Conservation (phyloP, 2,797 vertebrate genomes). For the Pantherophis alleghaniensis region DNA sequence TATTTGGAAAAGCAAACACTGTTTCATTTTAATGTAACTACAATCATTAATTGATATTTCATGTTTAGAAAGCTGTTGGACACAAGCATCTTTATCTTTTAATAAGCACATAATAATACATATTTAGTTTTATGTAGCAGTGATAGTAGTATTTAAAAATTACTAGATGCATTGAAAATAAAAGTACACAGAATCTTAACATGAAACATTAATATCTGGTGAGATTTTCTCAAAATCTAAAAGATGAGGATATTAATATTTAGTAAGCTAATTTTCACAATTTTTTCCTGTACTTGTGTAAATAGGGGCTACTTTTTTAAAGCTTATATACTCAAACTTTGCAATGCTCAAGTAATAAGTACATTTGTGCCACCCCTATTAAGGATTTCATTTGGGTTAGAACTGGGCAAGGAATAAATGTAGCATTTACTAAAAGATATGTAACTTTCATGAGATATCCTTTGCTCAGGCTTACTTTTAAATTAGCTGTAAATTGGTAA, state of each 20-base stretch:
- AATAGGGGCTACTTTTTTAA: background rate
- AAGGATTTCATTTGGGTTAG: background rate
- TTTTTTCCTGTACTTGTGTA: conserved; percentile 57
- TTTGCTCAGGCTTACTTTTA: background rate
- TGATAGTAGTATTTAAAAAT: conserved; percentile 50
- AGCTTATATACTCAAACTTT: background rate
- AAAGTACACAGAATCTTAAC: conserved; percentile 67
- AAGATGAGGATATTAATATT: conserved; percentile 63
- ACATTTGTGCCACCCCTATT: background rate
- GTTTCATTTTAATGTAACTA: conserved; percentile 64
- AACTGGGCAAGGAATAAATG: background rate
- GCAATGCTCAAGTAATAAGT: background rate
- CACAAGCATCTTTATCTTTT: conserved; percentile 66
- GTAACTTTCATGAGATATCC: background rate
- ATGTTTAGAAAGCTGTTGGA: conserved; percentile 55
- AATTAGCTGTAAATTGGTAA: too few relatives aligned
- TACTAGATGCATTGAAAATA: conserved; percentile 68
- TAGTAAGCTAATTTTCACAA: conserved; percentile 64
- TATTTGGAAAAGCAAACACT: conserved; percentile 67
- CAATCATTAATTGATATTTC: conserved; percentile 63
- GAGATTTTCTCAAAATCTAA: conserved; percentile 64
- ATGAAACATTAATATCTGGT: conserved; percentile 58
- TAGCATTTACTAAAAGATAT: background rate
- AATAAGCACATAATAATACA: conserved; percentile 52
- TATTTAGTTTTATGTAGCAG: conserved; percentile 64